Evolutionary conservation across 2,797 vertebrate species (phyloP).

Genomic region (Microcaecilia unicolor): DNA sequence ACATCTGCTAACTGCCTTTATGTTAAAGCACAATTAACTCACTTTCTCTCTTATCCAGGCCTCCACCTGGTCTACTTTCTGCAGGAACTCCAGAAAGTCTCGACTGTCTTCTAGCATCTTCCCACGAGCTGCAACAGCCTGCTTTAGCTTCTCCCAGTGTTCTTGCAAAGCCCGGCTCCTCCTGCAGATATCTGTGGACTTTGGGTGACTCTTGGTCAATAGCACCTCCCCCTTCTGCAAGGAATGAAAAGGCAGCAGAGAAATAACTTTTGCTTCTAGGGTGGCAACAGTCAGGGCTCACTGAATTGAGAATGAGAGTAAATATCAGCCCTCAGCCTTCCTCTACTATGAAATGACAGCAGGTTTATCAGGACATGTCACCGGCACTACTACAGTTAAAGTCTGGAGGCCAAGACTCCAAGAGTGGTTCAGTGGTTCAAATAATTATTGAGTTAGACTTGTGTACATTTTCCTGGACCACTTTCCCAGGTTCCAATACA

Average conservation of each 20-base stretch:
- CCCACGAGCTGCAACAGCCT: constrained; percentile 50
- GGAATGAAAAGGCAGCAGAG: background rate
- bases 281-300: too few relatives aligned
- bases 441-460: too few relatives aligned
- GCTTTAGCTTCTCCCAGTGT: constrained; percentile 68
- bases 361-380: too few relatives aligned
- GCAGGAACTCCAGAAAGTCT: constrained; percentile 79
- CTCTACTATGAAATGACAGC: too few relatives aligned
- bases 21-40: background rate
- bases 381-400: too few relatives aligned
- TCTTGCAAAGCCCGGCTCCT: constrained; percentile 45
- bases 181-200: constrained; percentile 49
- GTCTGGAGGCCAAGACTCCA: too few relatives aligned
- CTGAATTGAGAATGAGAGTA: too few relatives aligned
- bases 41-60: constrained; percentile 86
- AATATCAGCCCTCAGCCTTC: too few relatives aligned
- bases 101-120: constrained; percentile 68
- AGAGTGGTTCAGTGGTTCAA: too few relatives aligned
- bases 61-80: constrained; percentile 76
- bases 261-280: too few relatives aligned
- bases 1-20: background rate
- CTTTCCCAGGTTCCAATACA: too few relatives aligned
- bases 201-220: constrained; percentile 46
- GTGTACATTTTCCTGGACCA: too few relatives aligned
- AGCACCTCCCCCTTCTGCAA: constrained; percentile 65